Percentiles rank a stretch among this genome's conserved stretches.
These are phyloP conservation scores for Aphelenchoides fujianensis DNA, from an alignment of 1,140 invertebrate species.

Conservation along the genomic window DNA sequence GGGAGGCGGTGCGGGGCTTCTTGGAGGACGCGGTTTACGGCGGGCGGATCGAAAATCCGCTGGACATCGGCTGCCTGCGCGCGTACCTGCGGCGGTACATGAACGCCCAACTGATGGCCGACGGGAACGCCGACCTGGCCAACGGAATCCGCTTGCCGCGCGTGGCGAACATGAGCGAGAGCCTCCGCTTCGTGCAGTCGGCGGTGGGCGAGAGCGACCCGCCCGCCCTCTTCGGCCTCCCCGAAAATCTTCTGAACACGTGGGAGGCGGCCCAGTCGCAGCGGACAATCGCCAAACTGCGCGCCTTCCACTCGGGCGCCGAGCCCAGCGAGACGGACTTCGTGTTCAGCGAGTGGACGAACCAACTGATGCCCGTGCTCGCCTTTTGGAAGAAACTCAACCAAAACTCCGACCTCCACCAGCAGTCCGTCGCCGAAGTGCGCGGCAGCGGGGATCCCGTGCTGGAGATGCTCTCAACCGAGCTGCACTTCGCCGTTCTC, in stretches of 20 bases:
- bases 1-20: slow-evolving; percentile 77
- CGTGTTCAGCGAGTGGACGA: slow-evolving; percentile 66
- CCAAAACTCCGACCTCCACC: slow-evolving; percentile 47
- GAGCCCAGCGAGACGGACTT: slow-evolving; percentile 55
- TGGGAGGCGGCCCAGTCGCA: slow-evolving; percentile 73
- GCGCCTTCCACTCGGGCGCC: slow-evolving; percentile 58
- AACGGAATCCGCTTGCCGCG: slow-evolving; percentile 53
- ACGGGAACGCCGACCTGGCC: slow-evolving; percentile 67
- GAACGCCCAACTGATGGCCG: slow-evolving; percentile 64
- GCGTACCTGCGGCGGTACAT: slow-evolving; percentile 77
- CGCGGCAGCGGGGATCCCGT: slow-evolving; percentile 11
- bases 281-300: slow-evolving; percentile 70
- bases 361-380: slow-evolving; percentile 70
- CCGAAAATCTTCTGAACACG: slow-evolving; percentile 76
- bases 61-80: slow-evolving; percentile 73
- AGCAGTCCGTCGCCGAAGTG: slow-evolving; percentile 36
- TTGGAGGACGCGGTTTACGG: slow-evolving; percentile 81
- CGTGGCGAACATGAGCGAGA: slow-evolving; percentile 13
- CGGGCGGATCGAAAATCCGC: slow-evolving; percentile 77
- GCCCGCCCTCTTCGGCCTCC: slow-evolving; percentile 74
- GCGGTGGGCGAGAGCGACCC: slow-evolving; percentile 58
- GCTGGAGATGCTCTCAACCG: slow-evolving; percentile 30
- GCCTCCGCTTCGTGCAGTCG: not conserved
- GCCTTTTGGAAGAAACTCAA: slow-evolving; percentile 76
- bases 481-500: slow-evolving; percentile 47